Evolutionary conservation across 2,113 vertebrate species (phyloP).

Genomic region (Bambusicola thoracicus): DNA sequence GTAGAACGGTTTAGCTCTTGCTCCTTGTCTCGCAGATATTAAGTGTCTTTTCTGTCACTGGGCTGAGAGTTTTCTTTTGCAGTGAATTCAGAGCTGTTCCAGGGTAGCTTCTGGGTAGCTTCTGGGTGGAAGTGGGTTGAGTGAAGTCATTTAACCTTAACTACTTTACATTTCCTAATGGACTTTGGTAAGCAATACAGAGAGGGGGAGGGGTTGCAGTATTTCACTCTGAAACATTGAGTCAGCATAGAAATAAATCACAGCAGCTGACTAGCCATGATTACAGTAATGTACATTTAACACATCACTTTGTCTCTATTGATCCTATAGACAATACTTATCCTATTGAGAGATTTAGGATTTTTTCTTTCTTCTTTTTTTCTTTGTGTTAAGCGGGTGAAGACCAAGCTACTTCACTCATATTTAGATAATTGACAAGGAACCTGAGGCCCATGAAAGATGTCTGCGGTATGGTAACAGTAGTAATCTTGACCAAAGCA

Average conservation of each 20-base stretch:
- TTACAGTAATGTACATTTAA: neutral
- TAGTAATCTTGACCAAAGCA: neutral
- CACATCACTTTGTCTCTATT: conserved; percentile 10
- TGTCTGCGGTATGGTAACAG: neutral
- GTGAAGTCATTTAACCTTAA: conserved; percentile 1
- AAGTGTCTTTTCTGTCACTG: neutral
- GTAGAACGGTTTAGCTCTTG: neutral
- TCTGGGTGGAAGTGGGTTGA: neutral
- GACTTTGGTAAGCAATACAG: neutral
- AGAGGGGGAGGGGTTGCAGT: neutral
- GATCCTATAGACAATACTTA: neutral
- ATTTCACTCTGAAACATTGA: conserved; percentile 11
- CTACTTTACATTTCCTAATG: conserved; percentile 21
- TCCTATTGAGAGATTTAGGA: neutral
- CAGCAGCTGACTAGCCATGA: neutral
- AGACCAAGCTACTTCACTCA: neutral
- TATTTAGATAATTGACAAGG: neutral
- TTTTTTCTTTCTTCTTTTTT: neutral
- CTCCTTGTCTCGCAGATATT: neutral
- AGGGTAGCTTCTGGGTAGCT: conserved; percentile 3
- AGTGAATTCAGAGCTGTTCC: neutral
- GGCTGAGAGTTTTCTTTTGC: neutral
- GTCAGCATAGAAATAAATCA: conserved; percentile 29
- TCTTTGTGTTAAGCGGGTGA: neutral
- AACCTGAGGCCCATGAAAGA: neutral